phyloP scores from a whole-genome alignment of 2,113 vertebrate species.

The Limnothrissa miodon region DNA sequence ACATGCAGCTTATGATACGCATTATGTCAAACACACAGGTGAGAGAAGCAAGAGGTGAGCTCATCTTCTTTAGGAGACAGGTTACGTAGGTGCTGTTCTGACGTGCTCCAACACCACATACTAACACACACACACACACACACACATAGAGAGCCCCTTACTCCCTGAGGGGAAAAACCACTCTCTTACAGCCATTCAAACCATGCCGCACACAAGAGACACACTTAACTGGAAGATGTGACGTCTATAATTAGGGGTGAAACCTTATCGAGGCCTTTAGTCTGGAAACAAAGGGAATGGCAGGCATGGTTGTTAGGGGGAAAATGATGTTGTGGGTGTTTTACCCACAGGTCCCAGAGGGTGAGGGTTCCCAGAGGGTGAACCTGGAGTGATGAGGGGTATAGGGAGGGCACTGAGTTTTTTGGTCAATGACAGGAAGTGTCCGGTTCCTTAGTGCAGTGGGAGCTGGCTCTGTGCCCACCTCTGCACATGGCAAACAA shows the following conservation, averaged over 20 bases:
- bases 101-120: background rate
- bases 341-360: no score
- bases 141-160: background rate
- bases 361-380: no score
- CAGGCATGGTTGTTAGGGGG: background rate
- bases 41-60: background rate
- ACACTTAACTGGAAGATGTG: background rate
- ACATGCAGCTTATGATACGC: background rate
- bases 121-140: background rate
- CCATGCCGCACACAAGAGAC: background rate
- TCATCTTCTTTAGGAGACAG: background rate
- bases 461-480: slow-evolving; percentile 35
- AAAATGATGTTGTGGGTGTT: background rate
- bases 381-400: background rate
- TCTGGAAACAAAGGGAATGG: background rate
- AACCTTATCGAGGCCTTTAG: background rate
- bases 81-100: background rate
- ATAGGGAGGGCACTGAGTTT: background rate
- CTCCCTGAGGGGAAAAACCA: background rate
- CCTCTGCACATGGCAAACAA: slow-evolving; percentile 47
- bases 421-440: slow-evolving; percentile 46
- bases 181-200: background rate
- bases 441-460: slow-evolving; percentile 28
- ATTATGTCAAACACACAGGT: background rate
- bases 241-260: slow-evolving; percentile 14